Base-by-base conservation (phyloP, 2,113 vertebrate genomes). In the Merops nubicus region DNA sequence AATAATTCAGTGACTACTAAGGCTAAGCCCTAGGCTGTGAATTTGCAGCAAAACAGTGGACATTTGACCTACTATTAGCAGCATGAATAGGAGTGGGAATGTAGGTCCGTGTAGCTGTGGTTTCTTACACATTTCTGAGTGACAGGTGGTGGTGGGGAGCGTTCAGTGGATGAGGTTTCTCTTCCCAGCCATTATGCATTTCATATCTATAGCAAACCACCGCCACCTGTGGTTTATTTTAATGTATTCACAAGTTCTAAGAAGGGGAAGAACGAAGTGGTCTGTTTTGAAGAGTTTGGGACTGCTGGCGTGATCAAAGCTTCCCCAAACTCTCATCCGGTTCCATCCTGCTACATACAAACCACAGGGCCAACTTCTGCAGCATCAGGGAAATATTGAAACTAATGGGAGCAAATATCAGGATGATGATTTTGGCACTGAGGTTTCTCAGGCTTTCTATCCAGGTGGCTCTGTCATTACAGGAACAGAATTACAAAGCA, bases 141-240 rank as follows among this genome's bases (percentile, higher is more conserved):
- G 97, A 93, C 91, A 97, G 95, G 92, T 93, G 95, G 92, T 83
- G 64, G 92, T 60, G 54, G 63, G 85, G 94, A 93, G 90, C 65
- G 70, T 70, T 93, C 85, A 47, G 68, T 34, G 90, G 90, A 91
- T 95, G 93, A 97, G 88, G 91, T 94, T 96, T 96, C 96, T 92
- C 93, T 75, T 82, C 85, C 84, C 92, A 85, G 86, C 68, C 85
- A 63, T 95, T 91, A 31, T 84, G 95, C 84, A 70, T 93, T 93
- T 95, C 96, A 68, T 93, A 91, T 96, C 82, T 83, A 69, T 84
- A 94, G 95, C 90, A 96, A 91, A 97, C 76, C 96, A 96, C 85
- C 93, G 91, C 94, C 97, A 97, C 97, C 97, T 97, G 97, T 96
- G 95, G 97, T 97, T 97, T 97, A 94, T 96, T 97, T 96, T 89